Evolutionary conservation across 2,797 vertebrate species (phyloP).

Genomic region (Bovichtus variegatus): DNA sequence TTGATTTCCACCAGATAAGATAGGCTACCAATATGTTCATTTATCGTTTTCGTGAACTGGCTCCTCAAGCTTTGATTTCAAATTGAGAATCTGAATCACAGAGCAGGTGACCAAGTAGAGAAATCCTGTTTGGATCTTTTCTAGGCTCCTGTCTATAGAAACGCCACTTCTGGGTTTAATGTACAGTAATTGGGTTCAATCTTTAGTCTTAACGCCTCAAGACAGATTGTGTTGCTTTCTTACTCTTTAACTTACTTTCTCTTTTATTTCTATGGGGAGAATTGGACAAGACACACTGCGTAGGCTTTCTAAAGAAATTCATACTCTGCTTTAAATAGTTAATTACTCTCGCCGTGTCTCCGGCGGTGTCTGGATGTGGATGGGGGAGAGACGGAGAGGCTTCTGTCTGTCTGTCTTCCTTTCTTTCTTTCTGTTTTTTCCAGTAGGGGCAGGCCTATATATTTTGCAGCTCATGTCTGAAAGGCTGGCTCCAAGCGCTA

Average conservation of each 20-base stretch:
- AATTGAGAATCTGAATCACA: too few species aligned
- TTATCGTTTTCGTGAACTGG: background rate
- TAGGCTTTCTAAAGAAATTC: constrained; percentile 58
- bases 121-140: background rate
- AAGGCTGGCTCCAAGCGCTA: constrained; percentile 91
- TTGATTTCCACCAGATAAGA: background rate
- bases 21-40: background rate
- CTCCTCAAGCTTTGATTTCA: background rate
- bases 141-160: background rate
- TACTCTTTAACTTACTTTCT: constrained; percentile 23
- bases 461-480: constrained; percentile 89
- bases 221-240: constrained; percentile 16
- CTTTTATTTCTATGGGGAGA: constrained; percentile 28
- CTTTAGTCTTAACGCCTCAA: background rate
- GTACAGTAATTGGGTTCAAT: background rate
- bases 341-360: constrained; percentile 82
- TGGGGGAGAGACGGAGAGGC: constrained; percentile 65
- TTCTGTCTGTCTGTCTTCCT: constrained; percentile 75
- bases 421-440: constrained; percentile 74
- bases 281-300: constrained; percentile 24
- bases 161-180: background rate
- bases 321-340: constrained; percentile 80
- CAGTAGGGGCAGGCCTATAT: constrained; percentile 81
- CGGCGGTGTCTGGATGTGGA: constrained; percentile 78
- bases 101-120: background rate